Percentiles rank a stretch among this genome's conserved stretches.
phyloP scores from a whole-genome alignment of 2,797 vertebrate genomes.

The Rhynchonycteris naso region DNA sequence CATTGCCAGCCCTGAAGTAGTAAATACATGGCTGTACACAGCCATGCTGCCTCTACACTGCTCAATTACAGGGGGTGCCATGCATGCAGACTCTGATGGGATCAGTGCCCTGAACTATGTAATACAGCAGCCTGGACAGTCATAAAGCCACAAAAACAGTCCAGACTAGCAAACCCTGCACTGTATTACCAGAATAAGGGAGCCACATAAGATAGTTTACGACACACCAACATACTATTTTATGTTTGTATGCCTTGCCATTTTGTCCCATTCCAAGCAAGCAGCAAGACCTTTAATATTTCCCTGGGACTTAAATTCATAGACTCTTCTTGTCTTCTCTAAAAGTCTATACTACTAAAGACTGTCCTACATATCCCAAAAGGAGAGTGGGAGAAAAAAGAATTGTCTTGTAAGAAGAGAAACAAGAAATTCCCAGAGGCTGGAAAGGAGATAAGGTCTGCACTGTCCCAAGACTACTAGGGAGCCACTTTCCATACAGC shows the following conservation, averaged over 20 bases:
- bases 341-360: neutral
- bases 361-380: neutral
- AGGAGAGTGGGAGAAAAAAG: neutral
- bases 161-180: neutral
- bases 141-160: neutral
- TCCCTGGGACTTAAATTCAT: neutral
- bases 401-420: neutral
- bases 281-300: neutral
- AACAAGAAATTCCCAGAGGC: neutral
- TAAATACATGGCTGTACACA: no score
- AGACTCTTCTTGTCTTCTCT: neutral
- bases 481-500: neutral
- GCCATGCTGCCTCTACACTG: neutral
- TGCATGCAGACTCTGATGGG: neutral
- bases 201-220: neutral
- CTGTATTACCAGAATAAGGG: neutral
- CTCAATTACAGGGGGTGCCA: neutral
- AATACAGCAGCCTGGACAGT: neutral
- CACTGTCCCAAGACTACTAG: neutral
- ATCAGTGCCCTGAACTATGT: neutral
- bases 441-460: neutral
- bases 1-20: neutral
- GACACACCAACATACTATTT: neutral
- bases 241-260: neutral
- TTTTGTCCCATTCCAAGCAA: neutral